Conservation (phyloP, 2,888 invertebrate species). For the Nomada ferruginata region DNA sequence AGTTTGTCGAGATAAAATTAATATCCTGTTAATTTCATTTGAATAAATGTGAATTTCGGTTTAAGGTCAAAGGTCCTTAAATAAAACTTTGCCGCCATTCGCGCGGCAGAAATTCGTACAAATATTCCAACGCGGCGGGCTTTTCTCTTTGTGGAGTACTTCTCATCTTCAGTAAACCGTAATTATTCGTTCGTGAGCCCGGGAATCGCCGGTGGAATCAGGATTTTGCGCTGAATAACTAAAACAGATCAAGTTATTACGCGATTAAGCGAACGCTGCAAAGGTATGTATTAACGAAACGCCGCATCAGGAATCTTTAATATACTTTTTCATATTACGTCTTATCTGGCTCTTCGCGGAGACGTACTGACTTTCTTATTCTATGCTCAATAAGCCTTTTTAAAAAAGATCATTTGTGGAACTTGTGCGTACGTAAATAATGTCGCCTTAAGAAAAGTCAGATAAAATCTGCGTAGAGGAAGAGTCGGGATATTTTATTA, state of each 20-base stretch:
- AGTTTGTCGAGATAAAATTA: neutral
- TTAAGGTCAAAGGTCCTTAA: neutral
- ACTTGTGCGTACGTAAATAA: neutral
- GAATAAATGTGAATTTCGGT: neutral
- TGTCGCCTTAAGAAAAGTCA: neutral
- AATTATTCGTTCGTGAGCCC: slow-evolving; percentile 31
- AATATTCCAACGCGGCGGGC: neutral
- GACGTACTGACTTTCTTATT: neutral
- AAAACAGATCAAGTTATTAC: slow-evolving; percentile 25
- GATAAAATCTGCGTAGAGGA: neutral
- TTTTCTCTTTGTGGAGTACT: slow-evolving; percentile 8
- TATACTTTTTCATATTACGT: neutral
- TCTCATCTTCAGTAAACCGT: neutral
- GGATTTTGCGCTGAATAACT: slow-evolving; percentile 11
- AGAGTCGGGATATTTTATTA: neutral
- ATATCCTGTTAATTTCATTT: neutral
- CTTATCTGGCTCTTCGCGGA: neutral
- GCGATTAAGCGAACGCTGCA: slow-evolving; percentile 5
- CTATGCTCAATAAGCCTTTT: neutral
- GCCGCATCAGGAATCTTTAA: neutral
- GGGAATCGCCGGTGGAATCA: slow-evolving; percentile 2
- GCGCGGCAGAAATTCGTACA: neutral
- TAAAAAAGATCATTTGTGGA: slow-evolving; percentile 2
- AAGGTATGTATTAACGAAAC: neutral
- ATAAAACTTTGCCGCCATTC: slow-evolving; percentile 5